Evolutionary conservation across 2,888 invertebrate genomes (phyloP).

Genomic region (Bibio marci): DNA sequence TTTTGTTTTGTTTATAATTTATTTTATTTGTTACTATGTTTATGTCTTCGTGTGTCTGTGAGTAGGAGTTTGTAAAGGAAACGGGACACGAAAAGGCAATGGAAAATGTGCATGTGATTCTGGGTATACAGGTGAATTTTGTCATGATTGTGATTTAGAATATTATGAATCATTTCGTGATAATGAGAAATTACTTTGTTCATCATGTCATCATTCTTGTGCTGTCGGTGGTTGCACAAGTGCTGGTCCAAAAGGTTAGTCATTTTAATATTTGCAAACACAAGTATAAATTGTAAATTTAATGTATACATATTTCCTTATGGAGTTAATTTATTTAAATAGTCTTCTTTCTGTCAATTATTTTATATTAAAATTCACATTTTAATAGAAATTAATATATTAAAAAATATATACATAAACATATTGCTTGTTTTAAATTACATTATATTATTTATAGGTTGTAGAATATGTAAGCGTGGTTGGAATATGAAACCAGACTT

Average conservation of each 20-base stretch:
- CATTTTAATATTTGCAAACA: background rate
- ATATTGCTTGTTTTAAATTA: too few species aligned
- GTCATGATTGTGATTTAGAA: constrained; percentile 58
- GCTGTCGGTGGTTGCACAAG: constrained; percentile 48
- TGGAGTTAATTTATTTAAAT: too few species aligned
- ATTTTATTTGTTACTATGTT: background rate
- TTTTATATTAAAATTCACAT: too few species aligned
- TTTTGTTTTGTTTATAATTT: constrained; percentile 11
- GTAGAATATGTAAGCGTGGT: constrained; percentile 42
- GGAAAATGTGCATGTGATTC: constrained; percentile 75
- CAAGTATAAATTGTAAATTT: background rate
- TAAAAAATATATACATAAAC: too few species aligned
- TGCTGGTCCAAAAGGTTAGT: constrained; percentile 44
- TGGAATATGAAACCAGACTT: constrained; percentile 54
- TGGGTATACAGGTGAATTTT: constrained; percentile 64
- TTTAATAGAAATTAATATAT: too few species aligned
- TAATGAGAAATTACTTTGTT: constrained; percentile 54
- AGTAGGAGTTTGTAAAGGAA: constrained; percentile 46
- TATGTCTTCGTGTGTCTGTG: background rate
- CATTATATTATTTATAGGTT: too few species aligned
- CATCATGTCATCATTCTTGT: constrained; percentile 65
- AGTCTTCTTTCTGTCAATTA: too few species aligned
- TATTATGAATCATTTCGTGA: constrained; percentile 61
- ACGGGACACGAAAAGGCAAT: constrained; percentile 83
- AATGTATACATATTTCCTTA: too few species aligned